A percentile compares a stretch with the other conserved stretches of the same genome.
Conservation (phyloP, 2,797 vertebrate species). For the Natrix natrix region DNA sequence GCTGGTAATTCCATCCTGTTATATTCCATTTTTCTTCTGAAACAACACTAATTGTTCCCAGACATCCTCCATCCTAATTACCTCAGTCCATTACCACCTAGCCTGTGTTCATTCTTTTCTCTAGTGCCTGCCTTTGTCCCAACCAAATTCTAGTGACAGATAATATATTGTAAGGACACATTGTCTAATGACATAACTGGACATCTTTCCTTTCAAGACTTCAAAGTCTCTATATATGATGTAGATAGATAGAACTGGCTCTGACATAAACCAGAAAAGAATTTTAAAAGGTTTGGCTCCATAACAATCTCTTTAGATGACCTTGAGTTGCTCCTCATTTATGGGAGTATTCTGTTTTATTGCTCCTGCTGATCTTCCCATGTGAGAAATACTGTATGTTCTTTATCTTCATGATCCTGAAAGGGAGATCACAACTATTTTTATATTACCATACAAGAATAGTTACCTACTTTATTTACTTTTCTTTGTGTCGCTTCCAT, state of each 20-base stretch:
- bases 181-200: background rate
- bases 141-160: background rate
- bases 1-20: background rate
- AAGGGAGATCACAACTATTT: no score
- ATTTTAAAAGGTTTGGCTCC: conserved; percentile 11
- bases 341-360: background rate
- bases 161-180: background rate
- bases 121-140: background rate
- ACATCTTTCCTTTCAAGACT: background rate
- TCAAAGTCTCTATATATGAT: conserved; percentile 2
- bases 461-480: background rate
- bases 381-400: background rate
- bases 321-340: background rate
- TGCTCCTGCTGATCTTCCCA: background rate
- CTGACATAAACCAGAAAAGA: conserved; percentile 10
- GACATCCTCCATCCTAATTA: background rate
- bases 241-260: background rate
- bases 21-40: no score
- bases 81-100: background rate
- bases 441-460: background rate
- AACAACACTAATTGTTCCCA: background rate
- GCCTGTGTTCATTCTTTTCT: background rate
- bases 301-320: background rate
- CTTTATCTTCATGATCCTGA: background rate
- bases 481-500: background rate